phyloP scores from a whole-genome alignment of 2,113 vertebrate genomes.

The Dromiciops gliroides region DNA sequence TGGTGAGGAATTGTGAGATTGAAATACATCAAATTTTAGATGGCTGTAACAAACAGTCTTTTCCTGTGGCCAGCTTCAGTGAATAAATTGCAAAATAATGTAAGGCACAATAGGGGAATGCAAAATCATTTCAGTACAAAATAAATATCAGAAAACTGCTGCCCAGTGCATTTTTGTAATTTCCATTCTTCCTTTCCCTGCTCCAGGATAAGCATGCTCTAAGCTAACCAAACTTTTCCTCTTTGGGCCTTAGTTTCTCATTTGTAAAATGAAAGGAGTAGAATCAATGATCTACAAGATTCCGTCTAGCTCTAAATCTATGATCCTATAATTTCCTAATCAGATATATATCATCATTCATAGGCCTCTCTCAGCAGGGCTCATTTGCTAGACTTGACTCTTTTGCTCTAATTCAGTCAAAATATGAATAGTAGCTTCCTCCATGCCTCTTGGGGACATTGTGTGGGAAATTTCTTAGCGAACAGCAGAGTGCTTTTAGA shows the following conservation, averaged over 20 bases:
- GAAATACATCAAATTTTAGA: not conserved
- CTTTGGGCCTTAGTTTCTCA: not conserved
- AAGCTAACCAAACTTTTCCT: not conserved
- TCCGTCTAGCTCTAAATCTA: not conserved
- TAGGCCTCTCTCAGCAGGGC: not conserved
- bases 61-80: not conserved
- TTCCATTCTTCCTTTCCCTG: not conserved
- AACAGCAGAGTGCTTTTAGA: slow-evolving; percentile 1
- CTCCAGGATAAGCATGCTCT: not conserved
- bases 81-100: not conserved
- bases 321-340: not conserved
- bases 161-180: not conserved
- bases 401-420: slow-evolving; percentile 39
- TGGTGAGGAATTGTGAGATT: not conserved
- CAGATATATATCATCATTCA: not conserved
- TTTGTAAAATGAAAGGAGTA: not conserved
- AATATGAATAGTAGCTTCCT: slow-evolving; percentile 27
- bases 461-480: not conserved
- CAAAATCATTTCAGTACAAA: not conserved
- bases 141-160: not conserved
- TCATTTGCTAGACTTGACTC: slow-evolving; percentile 5
- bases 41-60: not conserved
- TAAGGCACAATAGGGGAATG: too few relatives aligned
- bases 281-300: not conserved
- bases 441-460: not conserved